Conservation (phyloP, 2,113 vertebrate species). For the Antechinus flavipes region DNA sequence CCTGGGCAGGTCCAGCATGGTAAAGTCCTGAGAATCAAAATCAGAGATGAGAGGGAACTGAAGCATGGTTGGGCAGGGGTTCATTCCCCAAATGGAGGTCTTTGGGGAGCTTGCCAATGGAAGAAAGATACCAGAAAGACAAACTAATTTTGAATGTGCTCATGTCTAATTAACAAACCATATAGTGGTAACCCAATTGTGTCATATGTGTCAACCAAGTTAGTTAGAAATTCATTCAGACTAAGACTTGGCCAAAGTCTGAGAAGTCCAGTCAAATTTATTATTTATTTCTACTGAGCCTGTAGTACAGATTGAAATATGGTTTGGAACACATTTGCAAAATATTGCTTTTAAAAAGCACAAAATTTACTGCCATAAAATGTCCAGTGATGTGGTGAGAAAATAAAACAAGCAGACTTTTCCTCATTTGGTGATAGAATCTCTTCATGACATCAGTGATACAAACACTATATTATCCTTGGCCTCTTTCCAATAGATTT, state of each 20-base stretch:
- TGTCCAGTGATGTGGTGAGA: slow-evolving; percentile 25
- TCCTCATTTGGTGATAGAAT: not conserved
- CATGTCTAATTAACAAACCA: not conserved
- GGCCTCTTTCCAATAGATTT: not conserved
- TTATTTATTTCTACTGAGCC: slow-evolving; percentile 63
- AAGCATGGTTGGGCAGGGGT: not conserved
- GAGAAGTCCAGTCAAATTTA: slow-evolving; percentile 47
- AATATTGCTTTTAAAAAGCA: slow-evolving; percentile 53
- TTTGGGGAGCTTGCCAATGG: not conserved
- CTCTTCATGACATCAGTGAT: not conserved
- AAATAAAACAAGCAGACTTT: slow-evolving; percentile 28
- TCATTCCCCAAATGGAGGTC: not conserved
- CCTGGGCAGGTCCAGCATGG: not conserved
- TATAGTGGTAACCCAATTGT: slow-evolving; percentile 60
- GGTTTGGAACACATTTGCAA: slow-evolving; percentile 36
- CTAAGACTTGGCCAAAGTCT: slow-evolving; percentile 51
- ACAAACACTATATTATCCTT: slow-evolving; percentile 30
- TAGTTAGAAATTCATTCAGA: slow-evolving; percentile 43
- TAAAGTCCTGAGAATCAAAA: not conserved
- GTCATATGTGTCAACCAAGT: slow-evolving; percentile 48
- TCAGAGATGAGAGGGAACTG: not conserved
- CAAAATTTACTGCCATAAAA: slow-evolving; percentile 44
- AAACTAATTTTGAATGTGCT: slow-evolving; percentile 35
- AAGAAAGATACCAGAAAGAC: not conserved
- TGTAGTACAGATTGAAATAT: slow-evolving; percentile 51